These are phyloP conservation scores for Coendou prehensilis DNA, from an alignment of 2,797 vertebrate genomes.

Conservation along the genomic window DNA sequence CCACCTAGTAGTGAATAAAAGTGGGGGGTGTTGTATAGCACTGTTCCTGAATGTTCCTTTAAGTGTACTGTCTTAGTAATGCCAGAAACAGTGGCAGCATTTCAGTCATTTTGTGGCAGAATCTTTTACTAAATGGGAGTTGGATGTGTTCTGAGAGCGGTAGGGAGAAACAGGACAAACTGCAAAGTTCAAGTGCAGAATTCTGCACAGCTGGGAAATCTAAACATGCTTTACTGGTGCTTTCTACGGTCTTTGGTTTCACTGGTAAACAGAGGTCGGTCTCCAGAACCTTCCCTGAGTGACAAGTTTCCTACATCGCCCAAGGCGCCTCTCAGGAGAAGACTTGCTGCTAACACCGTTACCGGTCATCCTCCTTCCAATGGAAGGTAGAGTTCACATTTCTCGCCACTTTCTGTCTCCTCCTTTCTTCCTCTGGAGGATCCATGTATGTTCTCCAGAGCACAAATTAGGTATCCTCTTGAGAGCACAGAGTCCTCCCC, in stretches of 20 bases:
- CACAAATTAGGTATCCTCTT: too few relatives aligned
- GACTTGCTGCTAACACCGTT: neutral
- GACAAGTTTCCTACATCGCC: too few relatives aligned
- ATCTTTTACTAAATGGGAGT: neutral
- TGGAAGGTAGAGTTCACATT: too few relatives aligned
- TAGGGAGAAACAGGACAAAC: neutral
- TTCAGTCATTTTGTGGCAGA: neutral
- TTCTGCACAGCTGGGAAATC: neutral
- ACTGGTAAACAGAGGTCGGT: neutral
- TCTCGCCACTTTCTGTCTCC: neutral
- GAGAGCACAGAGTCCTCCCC: neutral
- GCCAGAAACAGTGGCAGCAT: neutral
- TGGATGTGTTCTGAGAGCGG: fast-evolving
- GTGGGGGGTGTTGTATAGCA: fast-evolving
- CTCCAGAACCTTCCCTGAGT: neutral
- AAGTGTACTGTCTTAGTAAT: too few relatives aligned
- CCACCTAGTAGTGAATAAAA: neutral
- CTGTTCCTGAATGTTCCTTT: neutral
- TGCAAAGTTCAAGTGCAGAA: neutral
- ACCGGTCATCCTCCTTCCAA: neutral
- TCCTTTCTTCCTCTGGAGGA: neutral
- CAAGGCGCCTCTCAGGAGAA: neutral
- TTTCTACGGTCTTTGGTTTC: neutral
- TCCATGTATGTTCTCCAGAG: neutral
- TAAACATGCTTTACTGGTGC: too few relatives aligned